Conservation (phyloP, 1,140 invertebrate genomes). For the Neodiprion pinetum region DNA sequence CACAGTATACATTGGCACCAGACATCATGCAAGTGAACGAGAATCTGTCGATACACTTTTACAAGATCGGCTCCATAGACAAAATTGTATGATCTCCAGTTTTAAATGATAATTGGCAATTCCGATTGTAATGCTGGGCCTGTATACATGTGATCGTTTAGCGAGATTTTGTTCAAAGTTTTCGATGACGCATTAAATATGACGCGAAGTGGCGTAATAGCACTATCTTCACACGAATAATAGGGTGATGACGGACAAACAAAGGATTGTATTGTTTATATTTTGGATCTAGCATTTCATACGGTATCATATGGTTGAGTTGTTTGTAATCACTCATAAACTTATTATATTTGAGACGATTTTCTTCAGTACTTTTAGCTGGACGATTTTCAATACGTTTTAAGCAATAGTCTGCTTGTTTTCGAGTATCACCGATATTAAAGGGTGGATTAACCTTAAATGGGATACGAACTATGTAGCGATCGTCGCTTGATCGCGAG, state of each 20-base stretch:
- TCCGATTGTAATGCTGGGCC: constrained; percentile 50
- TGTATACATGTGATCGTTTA: constrained; percentile 41
- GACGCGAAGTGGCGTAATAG: constrained; percentile 38
- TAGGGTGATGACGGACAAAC: constrained; percentile 33
- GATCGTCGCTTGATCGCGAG: not conserved
- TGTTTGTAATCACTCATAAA: not conserved
- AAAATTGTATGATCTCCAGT: constrained; percentile 30
- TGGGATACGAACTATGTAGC: not conserved
- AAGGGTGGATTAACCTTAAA: not conserved
- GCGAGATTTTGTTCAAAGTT: constrained; percentile 30
- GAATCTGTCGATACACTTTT: constrained; percentile 38
- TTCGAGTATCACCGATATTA: not conserved
- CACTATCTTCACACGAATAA: constrained; percentile 31
- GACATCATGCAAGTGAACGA: constrained; percentile 26
- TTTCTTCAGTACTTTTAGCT: not conserved
- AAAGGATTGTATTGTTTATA: constrained; percentile 27
- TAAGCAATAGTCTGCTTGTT: too few relatives aligned
- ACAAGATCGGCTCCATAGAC: constrained; percentile 32
- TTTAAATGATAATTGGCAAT: constrained; percentile 36
- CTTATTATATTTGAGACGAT: not conserved
- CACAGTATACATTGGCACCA: constrained; percentile 21
- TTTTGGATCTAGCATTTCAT: constrained; percentile 32
- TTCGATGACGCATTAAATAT: constrained; percentile 48
- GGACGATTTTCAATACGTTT: not conserved
- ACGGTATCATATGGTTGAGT: not conserved